Evolutionary conservation across 2,113 vertebrate species (phyloP).

Genomic region (Solenodon paradoxus): DNA sequence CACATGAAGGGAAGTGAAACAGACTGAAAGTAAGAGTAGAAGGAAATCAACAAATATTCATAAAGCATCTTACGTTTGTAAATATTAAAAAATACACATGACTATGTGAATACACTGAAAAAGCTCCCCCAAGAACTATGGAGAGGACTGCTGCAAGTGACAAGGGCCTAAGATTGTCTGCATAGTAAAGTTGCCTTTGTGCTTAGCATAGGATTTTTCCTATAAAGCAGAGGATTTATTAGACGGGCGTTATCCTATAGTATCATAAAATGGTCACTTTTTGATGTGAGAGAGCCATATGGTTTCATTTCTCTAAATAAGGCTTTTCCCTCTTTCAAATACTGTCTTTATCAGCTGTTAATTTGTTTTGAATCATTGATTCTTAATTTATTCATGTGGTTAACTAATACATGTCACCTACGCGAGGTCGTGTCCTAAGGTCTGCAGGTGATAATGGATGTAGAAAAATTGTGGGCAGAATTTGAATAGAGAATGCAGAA

Average conservation of each 20-base stretch:
- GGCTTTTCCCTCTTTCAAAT: background rate
- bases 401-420: background rate
- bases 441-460: background rate
- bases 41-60: background rate
- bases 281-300: background rate
- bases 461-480: background rate
- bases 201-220: background rate
- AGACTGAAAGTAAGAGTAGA: background rate
- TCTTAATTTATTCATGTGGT: background rate
- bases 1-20: background rate
- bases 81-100: background rate
- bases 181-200: background rate
- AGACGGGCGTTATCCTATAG: background rate
- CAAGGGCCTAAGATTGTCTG: background rate
- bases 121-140: background rate
- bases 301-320: background rate
- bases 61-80: background rate
- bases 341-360: background rate
- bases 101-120: background rate
- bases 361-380: background rate
- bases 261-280: background rate
- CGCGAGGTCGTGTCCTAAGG: background rate
- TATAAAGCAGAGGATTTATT: background rate
- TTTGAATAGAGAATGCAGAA: background rate
- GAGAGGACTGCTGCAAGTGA: background rate